Base-by-base conservation (phyloP, 2,113 vertebrate genomes). In the Corythornis cristatus region DNA sequence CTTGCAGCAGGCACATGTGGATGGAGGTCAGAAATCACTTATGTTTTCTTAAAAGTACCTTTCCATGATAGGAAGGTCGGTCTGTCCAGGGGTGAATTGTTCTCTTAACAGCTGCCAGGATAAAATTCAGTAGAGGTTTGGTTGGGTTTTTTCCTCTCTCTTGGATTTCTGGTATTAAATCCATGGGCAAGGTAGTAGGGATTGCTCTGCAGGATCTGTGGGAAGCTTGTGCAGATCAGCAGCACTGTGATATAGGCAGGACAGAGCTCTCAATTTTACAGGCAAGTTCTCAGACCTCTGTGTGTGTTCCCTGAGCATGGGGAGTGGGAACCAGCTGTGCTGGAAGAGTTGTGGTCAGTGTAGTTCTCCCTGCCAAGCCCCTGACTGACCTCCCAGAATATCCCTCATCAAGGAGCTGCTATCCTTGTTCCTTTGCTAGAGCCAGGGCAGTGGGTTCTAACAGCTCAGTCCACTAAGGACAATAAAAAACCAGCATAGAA, bases 381-480 rank as follows among this genome's bases (percentile, higher is more conserved):
- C 33, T 82, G 73, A 11, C 53, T 0, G 1, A 50, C 33, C 85
- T 91, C 72, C 60, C 65, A 53, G 43, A 53, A 8, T 10, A 17
- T 8, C n/a, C 74, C 13, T 15, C 15, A 4, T 12, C 0, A 1
- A 40, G 45, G 14, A 20, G 1, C n/a, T 0, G 1, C 1, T 0
- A 19, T 42, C 46, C 35, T 37, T 8, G 31, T 26, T 79, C 53
- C 77, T 75, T 51, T 12, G 4, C 25, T 0, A 1, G 48, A 53
- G 50, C 70, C 31, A 40, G 82, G 19, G 17, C 43, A 6, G 4
- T 1, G 17, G 7, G 10, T 58, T 53, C 25, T 9, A 79, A 0
- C 77, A 72, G 51, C 46, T 35, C 10, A 8, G 50, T 15, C 21
- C 20, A 1, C 5, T 3, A 6, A 31, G n/a, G 35, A 21, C n/a